A percentile compares a stretch with the other conserved stretches of the same genome.
Conservation (phyloP, 2,113 vertebrate genomes). For the Stegostoma tigrinum region DNA sequence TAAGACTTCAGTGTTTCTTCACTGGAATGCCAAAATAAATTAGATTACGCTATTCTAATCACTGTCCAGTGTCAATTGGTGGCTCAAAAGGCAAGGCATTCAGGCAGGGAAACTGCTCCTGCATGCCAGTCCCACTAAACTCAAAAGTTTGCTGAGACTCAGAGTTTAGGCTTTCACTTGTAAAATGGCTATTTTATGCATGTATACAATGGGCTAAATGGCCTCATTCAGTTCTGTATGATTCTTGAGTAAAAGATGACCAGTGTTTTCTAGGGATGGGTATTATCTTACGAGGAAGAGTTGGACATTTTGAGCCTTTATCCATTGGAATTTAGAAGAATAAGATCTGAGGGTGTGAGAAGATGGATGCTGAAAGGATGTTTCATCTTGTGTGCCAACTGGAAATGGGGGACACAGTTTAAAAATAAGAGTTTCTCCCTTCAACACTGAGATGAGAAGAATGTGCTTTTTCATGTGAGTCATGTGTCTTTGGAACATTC, state of each 20-base stretch:
- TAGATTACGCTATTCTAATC: not conserved
- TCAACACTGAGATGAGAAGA: too few relatives aligned
- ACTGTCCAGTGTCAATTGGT: not conserved
- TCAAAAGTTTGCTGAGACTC: not conserved
- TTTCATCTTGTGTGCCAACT: too few relatives aligned
- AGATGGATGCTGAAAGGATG: too few relatives aligned
- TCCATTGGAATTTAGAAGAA: too few relatives aligned
- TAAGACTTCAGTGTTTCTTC: not conserved
- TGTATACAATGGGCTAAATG: not conserved
- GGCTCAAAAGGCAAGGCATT: not conserved
- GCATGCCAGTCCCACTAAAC: not conserved
- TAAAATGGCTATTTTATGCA: not conserved
- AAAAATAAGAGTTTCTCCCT: too few relatives aligned
- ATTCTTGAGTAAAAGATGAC: not conserved
- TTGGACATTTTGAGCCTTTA: too few relatives aligned
- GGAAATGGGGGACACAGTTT: too few relatives aligned
- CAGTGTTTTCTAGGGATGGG: not conserved
- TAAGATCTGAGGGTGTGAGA: too few relatives aligned
- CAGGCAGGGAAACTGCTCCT: not conserved
- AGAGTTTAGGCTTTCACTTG: not conserved
- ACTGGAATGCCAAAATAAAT: not conserved
- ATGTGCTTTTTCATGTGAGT: too few relatives aligned
- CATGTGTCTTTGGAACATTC: too few relatives aligned
- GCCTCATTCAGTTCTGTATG: not conserved
- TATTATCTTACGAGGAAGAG: too few relatives aligned